Conservation (phyloP, 37 sponge, comb jelly and placozoan genomes). For the Lycopodina hypogea region DNA sequence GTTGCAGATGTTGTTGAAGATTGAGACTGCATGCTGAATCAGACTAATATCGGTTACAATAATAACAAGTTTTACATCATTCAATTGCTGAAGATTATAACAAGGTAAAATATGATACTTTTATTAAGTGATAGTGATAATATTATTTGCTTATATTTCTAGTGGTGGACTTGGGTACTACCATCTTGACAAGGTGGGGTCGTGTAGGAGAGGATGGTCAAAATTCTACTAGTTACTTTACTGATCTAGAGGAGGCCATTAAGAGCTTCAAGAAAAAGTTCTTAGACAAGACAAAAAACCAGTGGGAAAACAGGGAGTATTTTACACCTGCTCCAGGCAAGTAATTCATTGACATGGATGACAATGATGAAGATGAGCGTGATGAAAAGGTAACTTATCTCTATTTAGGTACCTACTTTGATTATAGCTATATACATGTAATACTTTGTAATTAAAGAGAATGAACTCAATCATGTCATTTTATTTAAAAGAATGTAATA, state of each 20-base stretch:
- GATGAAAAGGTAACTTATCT: no score
- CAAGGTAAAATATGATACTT: not conserved
- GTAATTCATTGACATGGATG: constrained; percentile 86
- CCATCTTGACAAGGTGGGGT: constrained; percentile 46
- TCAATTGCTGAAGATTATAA: constrained; percentile 49
- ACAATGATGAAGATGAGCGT: constrained; percentile 47
- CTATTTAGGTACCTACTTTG: no score
- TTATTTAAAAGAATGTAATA: no score
- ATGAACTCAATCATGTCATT: no score
- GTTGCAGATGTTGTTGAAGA: constrained; percentile 57
- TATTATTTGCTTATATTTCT: not conserved
- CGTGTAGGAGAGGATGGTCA: constrained; percentile 77
- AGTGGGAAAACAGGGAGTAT: constrained; percentile 78
- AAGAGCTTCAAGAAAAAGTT: constrained; percentile 85
- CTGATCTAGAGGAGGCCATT: constrained; percentile 15
- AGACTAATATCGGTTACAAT: constrained; percentile 89
- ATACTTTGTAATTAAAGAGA: no score
- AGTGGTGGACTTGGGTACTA: not conserved
- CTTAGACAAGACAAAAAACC: constrained; percentile 80
- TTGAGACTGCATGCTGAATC: constrained; percentile 92
- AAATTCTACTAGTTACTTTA: constrained; percentile 53
- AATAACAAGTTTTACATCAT: constrained; percentile 93
- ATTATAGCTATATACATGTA: no score
- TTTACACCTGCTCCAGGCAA: constrained; percentile 74
- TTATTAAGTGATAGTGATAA: not conserved